Evolutionary conservation across 2,888 invertebrate species (phyloP), one percentile per base, ranked within the genome.

Genomic region (Trichopoda pennipes): DNA sequence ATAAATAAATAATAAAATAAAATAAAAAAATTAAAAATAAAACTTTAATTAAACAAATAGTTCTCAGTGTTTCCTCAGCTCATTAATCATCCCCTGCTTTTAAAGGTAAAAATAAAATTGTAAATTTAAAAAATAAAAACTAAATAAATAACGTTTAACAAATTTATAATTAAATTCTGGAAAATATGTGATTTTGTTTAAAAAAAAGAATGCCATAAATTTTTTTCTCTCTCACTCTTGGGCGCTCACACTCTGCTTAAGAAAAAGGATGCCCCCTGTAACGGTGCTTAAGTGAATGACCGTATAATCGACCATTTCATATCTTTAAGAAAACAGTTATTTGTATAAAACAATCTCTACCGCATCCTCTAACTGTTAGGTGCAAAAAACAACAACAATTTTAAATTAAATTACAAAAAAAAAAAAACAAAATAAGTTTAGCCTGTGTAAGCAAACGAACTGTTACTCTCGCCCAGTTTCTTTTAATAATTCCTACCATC

Each of bases 211-310:
- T 49, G 38, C n/a, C 21, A 58, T 14, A 19, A 12, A 63, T 23
- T 16, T 4, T 16, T 42, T 12, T 7, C 38, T 12, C 10, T 12
- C 38, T 38, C 47, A 9, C 17, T 47, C 1, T 2, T n/a, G 7
- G 23, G 12, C 19, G 14, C 49, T 56, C 16, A 9, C 38, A 19
- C 14, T 38, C 21, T 55, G 14, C 12, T 53, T 35, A 44, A 49
- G 32, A 6, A 61, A 56, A 82, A 82, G 82, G 82, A 82, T 82
- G 79, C 79, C 79, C 79, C 51, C 63, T 66, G 6, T 55, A 79
- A 58, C 58, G 49, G 74, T 58, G 47, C 55, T 44, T 55, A 51
- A 79, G 60, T 60, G 8, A 70, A 56, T 47, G 12, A 23, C 9
- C 42, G 49, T 64, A n/a, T 19, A 51, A 66, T 23, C 72, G n/a